A percentile compares a stretch with the other conserved stretches of the same genome.
phyloP scores from a whole-genome alignment of 2,797 vertebrate genomes.

The Falco concolor region DNA sequence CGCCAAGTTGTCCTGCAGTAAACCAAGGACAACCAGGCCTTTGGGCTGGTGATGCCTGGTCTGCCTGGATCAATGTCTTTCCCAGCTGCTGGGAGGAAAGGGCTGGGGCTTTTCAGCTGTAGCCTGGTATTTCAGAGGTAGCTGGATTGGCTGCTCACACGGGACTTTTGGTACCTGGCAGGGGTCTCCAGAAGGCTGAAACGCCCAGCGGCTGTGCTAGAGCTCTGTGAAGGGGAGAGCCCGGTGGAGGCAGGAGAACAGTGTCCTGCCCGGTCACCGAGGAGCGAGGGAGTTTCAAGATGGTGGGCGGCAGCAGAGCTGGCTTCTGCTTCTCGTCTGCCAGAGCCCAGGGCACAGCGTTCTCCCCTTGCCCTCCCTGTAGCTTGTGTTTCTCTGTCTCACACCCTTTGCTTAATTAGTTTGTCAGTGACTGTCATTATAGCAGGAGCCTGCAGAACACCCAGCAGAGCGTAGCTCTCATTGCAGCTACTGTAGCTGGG shows the following conservation, averaged over 20 bases:
- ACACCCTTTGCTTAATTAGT: constrained; percentile 30
- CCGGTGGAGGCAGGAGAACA: not conserved
- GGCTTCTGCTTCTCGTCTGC: not conserved
- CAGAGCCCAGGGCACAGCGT: not conserved
- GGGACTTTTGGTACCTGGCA: not conserved
- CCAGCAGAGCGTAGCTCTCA: not conserved
- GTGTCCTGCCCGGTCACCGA: not conserved
- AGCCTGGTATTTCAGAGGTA: not conserved
- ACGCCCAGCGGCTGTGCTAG: not conserved
- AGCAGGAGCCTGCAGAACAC: not conserved
- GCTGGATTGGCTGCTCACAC: not conserved
- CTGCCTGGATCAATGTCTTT: not conserved
- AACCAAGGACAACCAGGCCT: not conserved
- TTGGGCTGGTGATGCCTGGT: not conserved
- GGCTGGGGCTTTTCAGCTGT: not conserved
- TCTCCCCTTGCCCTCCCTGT: not conserved
- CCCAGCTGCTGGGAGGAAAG: not conserved
- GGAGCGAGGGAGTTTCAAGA: not conserved
- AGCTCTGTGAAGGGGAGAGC: not conserved
- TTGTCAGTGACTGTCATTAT: constrained; percentile 26
- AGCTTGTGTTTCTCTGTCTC: not conserved
- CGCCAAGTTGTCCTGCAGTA: not conserved
- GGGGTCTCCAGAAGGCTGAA: not conserved
- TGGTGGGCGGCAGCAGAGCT: not conserved
- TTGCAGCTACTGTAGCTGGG: not conserved